Base-by-base conservation (phyloP, 2,888 invertebrate species). In the Andricus quercusramuli region DNA sequence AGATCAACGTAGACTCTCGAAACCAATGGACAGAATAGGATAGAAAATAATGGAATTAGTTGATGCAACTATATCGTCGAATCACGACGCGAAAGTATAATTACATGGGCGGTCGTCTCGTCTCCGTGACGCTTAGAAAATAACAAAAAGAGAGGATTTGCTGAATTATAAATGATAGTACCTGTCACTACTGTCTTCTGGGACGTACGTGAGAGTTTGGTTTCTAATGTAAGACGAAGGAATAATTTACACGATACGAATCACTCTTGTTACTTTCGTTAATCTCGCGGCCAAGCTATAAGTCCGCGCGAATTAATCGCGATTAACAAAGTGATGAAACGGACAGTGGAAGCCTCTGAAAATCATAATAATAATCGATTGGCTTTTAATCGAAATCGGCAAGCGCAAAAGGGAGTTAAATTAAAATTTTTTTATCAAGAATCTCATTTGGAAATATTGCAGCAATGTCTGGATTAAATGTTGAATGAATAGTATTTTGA, bases 191-290 rank as follows among this genome's bases (percentile, higher is more conserved):
- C 67, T 68, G 78, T 56, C 79, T 70, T 68, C 65, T 17, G 8
- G 68, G 25, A 68, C 51, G 56, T 32, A 78, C n/a, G 77, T 32
- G 77, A 77, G 29, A 59, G 65, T 65, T 77, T 64, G 20, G 64
- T 78, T 66, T 78, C 59, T 47, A 32, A 32, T 32, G 32, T 32
- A 20, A 44, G 78, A n/a, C 65, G 37, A 67, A 22, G 56, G 79
- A 84, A 84, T 83, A 83, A 84, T 84, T 83, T 80, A 81, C 80
- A 70, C 80, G 83, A 83, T 83, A 84, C 78, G 56, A 80, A 84
- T 84, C 84, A 81, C 70, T 59, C 74, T 65, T 79, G 29, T 78
- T 81, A 62, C 79, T 65, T 82, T 82, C 80, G 79, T 83, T 83
- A 82, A 83, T 83, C 51, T 70, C 79, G 64, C 64, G 64, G 29